phyloP scores from a whole-genome alignment of 2,113 vertebrate genomes.

The Oreochromis tanganicae region DNA sequence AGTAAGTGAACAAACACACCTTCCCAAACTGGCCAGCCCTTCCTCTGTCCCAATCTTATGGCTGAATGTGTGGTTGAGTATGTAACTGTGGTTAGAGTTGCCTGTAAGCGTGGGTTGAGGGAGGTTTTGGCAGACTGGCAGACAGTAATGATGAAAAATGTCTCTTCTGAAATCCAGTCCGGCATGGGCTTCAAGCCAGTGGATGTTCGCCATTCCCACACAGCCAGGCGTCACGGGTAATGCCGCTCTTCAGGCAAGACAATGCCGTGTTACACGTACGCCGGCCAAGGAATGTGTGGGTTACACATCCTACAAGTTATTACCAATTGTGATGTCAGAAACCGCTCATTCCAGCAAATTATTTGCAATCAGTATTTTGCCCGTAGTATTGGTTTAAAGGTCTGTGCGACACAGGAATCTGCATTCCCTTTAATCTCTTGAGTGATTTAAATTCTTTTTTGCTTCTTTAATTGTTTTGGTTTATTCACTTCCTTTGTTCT shows the following conservation, averaged over 20 bases:
- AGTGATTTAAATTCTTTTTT: not conserved
- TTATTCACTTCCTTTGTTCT: not conserved
- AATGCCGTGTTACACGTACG: not conserved
- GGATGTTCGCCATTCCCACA: slow-evolving; percentile 32
- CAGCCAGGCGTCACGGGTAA: slow-evolving; percentile 17
- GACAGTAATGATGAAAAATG: slow-evolving; percentile 54
- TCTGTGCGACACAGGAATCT: not conserved
- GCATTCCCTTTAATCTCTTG: not conserved
- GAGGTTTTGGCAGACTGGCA: not conserved
- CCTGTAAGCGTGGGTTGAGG: not conserved
- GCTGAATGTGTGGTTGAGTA: slow-evolving; percentile 4
- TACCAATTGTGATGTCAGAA: not conserved
- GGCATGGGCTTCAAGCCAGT: slow-evolving; percentile 23
- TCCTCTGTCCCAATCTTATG: not conserved
- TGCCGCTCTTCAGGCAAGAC: not conserved
- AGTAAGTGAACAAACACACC: slow-evolving; percentile 10
- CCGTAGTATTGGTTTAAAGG: not conserved
- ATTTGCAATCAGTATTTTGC: not conserved
- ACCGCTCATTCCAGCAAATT: not conserved
- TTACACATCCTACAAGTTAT: not conserved
- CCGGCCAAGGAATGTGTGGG: not conserved
- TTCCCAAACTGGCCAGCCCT: not conserved
- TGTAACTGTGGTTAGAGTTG: slow-evolving; percentile 20
- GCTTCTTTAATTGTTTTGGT: not conserved
- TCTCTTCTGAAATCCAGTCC: slow-evolving; percentile 31